These are phyloP conservation scores for Pseudomyrmex gracilis DNA, from an alignment of 1,140 invertebrate species.

Conservation along the genomic window DNA sequence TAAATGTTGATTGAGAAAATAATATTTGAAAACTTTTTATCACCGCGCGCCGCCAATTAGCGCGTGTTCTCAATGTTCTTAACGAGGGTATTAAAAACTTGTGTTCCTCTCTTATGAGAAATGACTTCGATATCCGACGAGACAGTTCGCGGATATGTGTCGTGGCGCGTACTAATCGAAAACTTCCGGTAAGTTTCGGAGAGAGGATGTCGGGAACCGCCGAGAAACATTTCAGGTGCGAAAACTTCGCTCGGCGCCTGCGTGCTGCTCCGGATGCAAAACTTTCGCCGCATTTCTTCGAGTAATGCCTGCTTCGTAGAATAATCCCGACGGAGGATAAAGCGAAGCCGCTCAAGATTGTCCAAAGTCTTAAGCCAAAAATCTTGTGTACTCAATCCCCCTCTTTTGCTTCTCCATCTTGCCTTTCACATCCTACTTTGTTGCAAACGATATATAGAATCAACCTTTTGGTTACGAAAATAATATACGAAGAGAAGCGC, in stretches of 20 bases:
- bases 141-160: slow-evolving; percentile 40
- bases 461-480: slow-evolving; percentile 16
- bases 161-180: slow-evolving; percentile 33
- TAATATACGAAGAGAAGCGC: not conserved
- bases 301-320: slow-evolving; percentile 59
- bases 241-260: slow-evolving; percentile 50
- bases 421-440: slow-evolving; percentile 2
- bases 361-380: slow-evolving; percentile 71
- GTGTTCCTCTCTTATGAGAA: too few relatives aligned
- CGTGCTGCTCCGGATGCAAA: slow-evolving; percentile 61
- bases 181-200: slow-evolving; percentile 44
- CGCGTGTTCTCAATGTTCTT: too few relatives aligned
- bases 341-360: slow-evolving; percentile 60
- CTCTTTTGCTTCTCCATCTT: not conserved
- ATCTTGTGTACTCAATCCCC: slow-evolving; percentile 59
- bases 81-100: too few relatives aligned
- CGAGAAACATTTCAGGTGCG: slow-evolving; percentile 47
- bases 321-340: slow-evolving; percentile 68
- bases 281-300: slow-evolving; percentile 71
- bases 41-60: too few relatives aligned
- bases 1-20: too few relatives aligned
- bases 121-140: slow-evolving; percentile 23
- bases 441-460: not conserved
- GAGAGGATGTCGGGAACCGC: slow-evolving; percentile 40
- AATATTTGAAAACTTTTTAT: too few relatives aligned